Conservation (phyloP, 2,113 vertebrate genomes). For the Peromyscus maniculatus region DNA sequence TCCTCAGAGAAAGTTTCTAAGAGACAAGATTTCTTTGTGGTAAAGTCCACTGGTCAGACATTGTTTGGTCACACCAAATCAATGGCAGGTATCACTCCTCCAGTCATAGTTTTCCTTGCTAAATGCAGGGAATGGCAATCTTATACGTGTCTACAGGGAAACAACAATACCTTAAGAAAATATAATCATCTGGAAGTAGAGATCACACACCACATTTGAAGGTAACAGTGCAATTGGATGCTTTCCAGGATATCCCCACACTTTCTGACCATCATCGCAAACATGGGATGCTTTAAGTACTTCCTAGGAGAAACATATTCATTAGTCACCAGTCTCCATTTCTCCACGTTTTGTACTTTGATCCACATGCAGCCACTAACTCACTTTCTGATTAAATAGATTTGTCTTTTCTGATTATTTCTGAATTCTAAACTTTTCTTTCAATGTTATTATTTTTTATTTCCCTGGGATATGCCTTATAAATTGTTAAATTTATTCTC, state of each 20-base stretch:
- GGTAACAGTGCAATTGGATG: too few relatives aligned
- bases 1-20: not conserved
- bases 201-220: not conserved
- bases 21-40: not conserved
- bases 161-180: not conserved
- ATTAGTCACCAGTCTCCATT: not conserved
- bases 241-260: not conserved
- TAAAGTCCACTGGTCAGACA: not conserved
- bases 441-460: not conserved
- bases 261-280: not conserved
- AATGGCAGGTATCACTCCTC: not conserved
- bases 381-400: not conserved
- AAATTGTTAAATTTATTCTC: not conserved
- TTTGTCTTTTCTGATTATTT: not conserved
- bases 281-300: not conserved
- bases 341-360: not conserved
- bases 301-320: not conserved
- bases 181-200: not conserved
- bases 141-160: not conserved
- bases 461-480: too few relatives aligned
- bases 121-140: not conserved
- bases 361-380: not conserved
- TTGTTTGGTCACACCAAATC: not conserved
- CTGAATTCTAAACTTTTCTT: not conserved
- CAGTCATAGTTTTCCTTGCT: not conserved